Evolutionary conservation across 1,140 invertebrate genomes (phyloP).

Genomic region (Achatina immaculata): DNA sequence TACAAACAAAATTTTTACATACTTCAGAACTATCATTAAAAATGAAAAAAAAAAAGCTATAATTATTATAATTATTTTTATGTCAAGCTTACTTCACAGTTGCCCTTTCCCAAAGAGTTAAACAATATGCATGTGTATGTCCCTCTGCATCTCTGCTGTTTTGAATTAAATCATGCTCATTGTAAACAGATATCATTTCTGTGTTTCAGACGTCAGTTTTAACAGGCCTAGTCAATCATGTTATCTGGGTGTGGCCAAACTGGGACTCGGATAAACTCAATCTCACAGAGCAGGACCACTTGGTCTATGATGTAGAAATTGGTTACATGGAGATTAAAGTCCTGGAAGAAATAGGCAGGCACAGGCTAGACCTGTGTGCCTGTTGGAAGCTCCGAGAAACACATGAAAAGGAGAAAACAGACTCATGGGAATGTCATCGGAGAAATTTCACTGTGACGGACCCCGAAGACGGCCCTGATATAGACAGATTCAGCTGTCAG

Average conservation of each 20-base stretch:
- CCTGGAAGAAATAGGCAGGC: not conserved
- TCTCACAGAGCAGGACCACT: conserved; percentile 29
- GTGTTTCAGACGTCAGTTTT: conserved; percentile 52
- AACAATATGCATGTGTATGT: too few species aligned
- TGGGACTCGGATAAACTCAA: conserved; percentile 53
- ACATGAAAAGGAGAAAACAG: not conserved
- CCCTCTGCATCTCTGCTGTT: too few species aligned
- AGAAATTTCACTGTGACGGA: conserved; percentile 20
- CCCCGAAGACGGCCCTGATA: conserved; percentile 23
- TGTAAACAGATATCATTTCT: too few species aligned
- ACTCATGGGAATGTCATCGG: conserved; percentile 8
- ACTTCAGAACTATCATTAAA: too few species aligned
- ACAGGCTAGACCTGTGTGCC: conserved; percentile 28
- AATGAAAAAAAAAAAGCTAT: too few species aligned
- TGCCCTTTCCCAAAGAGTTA: too few species aligned
- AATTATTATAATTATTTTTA: too few species aligned
- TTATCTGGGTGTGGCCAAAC: conserved; percentile 63
- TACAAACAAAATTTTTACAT: too few species aligned
- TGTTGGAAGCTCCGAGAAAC: conserved; percentile 1
- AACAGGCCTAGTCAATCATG: conserved; percentile 51
- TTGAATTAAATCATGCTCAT: too few species aligned
- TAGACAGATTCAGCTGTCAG: conserved; percentile 37
- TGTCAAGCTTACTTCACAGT: too few species aligned
- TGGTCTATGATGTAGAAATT: conserved; percentile 38
- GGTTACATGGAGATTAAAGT: conserved; percentile 25